Percentiles rank a stretch among this genome's conserved stretches.
These are phyloP conservation scores for Popillia japonica DNA, from an alignment of 1,140 invertebrate genomes.

Conservation along the genomic window DNA sequence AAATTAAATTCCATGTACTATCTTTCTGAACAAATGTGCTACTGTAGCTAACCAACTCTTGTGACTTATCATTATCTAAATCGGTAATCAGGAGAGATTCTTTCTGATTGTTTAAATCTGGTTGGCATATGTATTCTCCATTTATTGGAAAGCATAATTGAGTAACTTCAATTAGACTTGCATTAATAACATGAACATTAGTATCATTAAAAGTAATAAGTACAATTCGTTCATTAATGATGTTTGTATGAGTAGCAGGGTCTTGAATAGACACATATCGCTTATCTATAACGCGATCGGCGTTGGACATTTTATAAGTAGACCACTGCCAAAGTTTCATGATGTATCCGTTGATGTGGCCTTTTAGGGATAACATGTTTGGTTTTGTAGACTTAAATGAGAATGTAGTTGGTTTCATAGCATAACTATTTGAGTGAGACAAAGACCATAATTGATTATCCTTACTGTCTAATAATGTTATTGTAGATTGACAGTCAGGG, in stretches of 20 bases:
- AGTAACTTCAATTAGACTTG: slow-evolving; percentile 74
- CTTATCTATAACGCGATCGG: not conserved
- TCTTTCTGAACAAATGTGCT: slow-evolving; percentile 69
- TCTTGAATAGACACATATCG: not conserved
- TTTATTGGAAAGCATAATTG: slow-evolving; percentile 71
- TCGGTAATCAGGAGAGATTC: slow-evolving; percentile 75
- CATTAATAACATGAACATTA: slow-evolving; percentile 75
- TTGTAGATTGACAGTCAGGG: slow-evolving; percentile 47
- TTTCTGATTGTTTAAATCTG: slow-evolving; percentile 73
- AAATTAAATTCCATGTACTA: slow-evolving; percentile 65
- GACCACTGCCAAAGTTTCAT: slow-evolving; percentile 84
- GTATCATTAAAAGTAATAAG: slow-evolving; percentile 78
- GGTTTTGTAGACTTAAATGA: slow-evolving; percentile 47
- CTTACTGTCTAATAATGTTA: slow-evolving; percentile 45
- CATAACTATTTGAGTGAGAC: slow-evolving; percentile 49
- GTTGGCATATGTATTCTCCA: slow-evolving; percentile 71
- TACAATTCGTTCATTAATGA: slow-evolving; percentile 74
- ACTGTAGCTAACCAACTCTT: slow-evolving; percentile 78
- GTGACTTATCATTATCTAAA: slow-evolving; percentile 74
- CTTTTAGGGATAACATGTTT: slow-evolving; percentile 60
- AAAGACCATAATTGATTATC: slow-evolving; percentile 44
- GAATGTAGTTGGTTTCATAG: slow-evolving; percentile 54
- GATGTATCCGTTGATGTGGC: slow-evolving; percentile 74
- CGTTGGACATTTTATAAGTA: slow-evolving; percentile 37
- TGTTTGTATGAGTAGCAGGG: slow-evolving; percentile 37